phyloP scores from a whole-genome alignment of 1,140 invertebrate genomes.

The Penaeus chinensis region DNA sequence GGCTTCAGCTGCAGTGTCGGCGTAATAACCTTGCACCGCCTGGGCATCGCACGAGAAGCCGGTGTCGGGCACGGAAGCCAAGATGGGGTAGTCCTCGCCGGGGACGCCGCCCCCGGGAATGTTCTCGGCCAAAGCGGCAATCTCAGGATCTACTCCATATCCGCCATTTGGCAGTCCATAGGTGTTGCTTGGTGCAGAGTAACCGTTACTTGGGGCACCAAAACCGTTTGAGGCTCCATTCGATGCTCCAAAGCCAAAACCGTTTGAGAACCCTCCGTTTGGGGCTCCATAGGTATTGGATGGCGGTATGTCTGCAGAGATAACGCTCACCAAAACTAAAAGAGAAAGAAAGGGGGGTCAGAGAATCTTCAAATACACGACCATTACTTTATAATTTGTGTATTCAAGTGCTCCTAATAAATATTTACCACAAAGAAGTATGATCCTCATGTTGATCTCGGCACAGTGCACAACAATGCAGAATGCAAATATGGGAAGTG shows the following conservation, averaged over 20 bases:
- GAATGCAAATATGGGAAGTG: too few species aligned
- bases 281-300: neutral
- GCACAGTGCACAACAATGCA: too few species aligned
- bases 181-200: neutral
- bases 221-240: neutral
- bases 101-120: constrained; percentile 11
- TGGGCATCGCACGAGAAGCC: constrained; percentile 18
- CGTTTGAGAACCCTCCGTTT: constrained; percentile 9
- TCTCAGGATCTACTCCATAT: neutral
- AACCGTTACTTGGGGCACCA: neutral
- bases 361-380: too few species aligned
- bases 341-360: too few species aligned
- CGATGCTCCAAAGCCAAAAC: neutral
- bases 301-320: neutral
- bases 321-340: too few species aligned
- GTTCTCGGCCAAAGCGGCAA: neutral
- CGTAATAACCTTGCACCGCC: constrained; percentile 1
- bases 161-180: neutral
- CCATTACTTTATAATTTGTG: too few species aligned
- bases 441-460: too few species aligned
- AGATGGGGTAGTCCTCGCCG: constrained; percentile 1
- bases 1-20: constrained; percentile 22
- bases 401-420: too few species aligned
- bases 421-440: too few species aligned
- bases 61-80: neutral